Conservation (phyloP, 2,888 invertebrate genomes). For the Clivina fossor region DNA sequence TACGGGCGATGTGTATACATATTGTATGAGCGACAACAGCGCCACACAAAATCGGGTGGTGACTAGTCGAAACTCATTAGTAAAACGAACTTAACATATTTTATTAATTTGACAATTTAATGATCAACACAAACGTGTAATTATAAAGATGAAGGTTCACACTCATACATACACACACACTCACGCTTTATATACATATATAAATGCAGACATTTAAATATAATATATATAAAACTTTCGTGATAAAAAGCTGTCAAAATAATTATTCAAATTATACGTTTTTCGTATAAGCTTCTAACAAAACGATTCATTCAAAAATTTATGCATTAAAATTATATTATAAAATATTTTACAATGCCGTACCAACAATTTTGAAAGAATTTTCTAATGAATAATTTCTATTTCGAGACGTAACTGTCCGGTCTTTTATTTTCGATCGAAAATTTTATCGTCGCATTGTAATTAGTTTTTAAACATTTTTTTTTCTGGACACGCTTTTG, state of each 20-base stretch:
- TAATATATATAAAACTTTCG: conserved; percentile 11
- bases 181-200: not conserved
- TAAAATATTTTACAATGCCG: conserved; percentile 30
- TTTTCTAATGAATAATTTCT: conserved; percentile 34
- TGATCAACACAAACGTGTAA: conserved; percentile 23
- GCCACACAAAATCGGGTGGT: too few relatives aligned
- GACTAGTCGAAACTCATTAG: conserved; percentile 19
- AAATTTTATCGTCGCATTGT: too few relatives aligned
- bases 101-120: conserved; percentile 33
- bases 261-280: conserved; percentile 33
- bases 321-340: conserved; percentile 31
- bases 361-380: conserved; percentile 29
- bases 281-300: too few relatives aligned
- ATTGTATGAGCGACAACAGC: too few relatives aligned
- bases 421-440: too few relatives aligned
- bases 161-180: not conserved
- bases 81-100: conserved; percentile 29
- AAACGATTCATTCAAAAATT: conserved; percentile 22
- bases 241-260: conserved; percentile 32
- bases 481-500: too few relatives aligned
- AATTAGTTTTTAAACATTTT: too few relatives aligned
- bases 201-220: not conserved
- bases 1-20: too few relatives aligned
- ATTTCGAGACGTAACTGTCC: too few relatives aligned
- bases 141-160: conserved; percentile 29